These are phyloP conservation scores for Chaetops frenatus DNA, from an alignment of 2,113 vertebrate genomes.

Conservation along the genomic window DNA sequence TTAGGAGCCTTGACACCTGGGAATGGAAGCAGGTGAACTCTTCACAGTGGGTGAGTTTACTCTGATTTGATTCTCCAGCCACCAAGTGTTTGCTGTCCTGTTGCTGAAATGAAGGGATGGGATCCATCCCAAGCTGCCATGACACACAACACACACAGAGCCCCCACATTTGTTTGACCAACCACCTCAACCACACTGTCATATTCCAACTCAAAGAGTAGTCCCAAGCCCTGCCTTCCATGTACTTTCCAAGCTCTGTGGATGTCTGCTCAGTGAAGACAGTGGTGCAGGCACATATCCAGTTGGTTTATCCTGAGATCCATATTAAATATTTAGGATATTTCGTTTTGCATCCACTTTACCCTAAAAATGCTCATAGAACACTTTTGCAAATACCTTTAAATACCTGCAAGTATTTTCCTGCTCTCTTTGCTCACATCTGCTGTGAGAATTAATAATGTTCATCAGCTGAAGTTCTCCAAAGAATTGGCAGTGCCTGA, in stretches of 20 bases:
- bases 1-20: background rate
- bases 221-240: background rate
- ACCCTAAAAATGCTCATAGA: background rate
- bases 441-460: background rate
- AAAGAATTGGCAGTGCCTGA: background rate
- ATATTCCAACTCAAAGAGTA: background rate
- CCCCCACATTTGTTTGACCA: background rate
- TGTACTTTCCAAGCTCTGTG: background rate
- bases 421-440: background rate
- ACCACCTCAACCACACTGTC: background rate
- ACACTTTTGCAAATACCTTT: background rate
- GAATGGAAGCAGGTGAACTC: background rate
- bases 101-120: background rate
- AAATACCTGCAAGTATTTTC: background rate
- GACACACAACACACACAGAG: background rate
- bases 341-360: background rate
- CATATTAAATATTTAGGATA: background rate
- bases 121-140: background rate
- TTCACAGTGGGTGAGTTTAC: background rate
- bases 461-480: background rate
- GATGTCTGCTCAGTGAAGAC: background rate
- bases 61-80: background rate
- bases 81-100: background rate
- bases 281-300: accelerated
- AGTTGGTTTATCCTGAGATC: background rate